Conservation (phyloP, 2,797 vertebrate species). For the Coluber constrictor region DNA sequence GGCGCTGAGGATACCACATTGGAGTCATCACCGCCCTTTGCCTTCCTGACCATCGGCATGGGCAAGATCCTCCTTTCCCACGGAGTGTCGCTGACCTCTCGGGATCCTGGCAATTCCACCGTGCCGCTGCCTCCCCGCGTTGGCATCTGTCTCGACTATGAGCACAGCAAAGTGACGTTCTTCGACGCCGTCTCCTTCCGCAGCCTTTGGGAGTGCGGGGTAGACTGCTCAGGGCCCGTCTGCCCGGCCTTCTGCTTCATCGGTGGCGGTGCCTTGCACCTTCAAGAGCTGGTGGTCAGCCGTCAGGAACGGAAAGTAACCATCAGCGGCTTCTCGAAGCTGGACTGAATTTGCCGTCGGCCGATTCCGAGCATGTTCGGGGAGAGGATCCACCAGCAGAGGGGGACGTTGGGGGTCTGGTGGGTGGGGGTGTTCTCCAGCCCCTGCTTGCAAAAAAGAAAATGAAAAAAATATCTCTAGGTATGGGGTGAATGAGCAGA, state of each 20-base stretch:
- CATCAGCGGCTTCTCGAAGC: constrained; percentile 71
- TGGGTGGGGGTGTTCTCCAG: neutral
- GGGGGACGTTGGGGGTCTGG: neutral
- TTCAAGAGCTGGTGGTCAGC: constrained; percentile 90
- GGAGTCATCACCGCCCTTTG: constrained; percentile 86
- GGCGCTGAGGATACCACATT: constrained; percentile 87
- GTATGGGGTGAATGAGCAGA: neutral
- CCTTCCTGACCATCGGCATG: constrained; percentile 96
- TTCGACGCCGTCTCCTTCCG: constrained; percentile 92
- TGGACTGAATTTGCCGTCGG: constrained; percentile 63
- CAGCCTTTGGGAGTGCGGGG: constrained; percentile 83
- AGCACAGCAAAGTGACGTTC: constrained; percentile 88
- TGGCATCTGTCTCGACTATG: constrained; percentile 93
- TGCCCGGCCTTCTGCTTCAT: constrained; percentile 97
- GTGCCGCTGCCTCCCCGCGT: constrained; percentile 88
- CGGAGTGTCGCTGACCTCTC: constrained; percentile 62
- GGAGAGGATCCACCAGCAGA: neutral
- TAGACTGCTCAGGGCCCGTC: constrained; percentile 91
- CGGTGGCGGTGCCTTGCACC: constrained; percentile 90
- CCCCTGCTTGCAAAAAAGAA: neutral
- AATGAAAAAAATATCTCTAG: neutral
- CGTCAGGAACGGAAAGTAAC: constrained; percentile 75
- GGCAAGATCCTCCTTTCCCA: constrained; percentile 92
- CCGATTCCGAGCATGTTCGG: neutral
- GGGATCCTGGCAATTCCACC: constrained; percentile 74